Base-by-base conservation (phyloP, 2,888 invertebrate genomes). In the Lamellibrachia satsuma region DNA sequence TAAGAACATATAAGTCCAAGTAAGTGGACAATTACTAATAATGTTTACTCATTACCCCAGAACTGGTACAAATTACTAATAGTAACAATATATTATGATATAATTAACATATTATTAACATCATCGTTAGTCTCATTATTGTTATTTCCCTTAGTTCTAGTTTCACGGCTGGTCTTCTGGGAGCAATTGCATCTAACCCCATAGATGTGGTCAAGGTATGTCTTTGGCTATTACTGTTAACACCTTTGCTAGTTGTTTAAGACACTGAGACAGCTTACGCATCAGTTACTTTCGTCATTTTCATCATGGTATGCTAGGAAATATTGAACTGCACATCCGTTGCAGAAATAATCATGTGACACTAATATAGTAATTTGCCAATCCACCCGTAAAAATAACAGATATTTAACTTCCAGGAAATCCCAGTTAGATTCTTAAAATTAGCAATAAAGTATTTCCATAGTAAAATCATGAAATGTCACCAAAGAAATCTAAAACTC, bases 161-260 rank as follows among this genome's bases (percentile, higher is more conserved):
- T 97, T 98, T 98, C 96, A 97, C 98, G 95, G 99, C 99, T 94
- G 98, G 98, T 96, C 97, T 99, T 95, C 98, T 98, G 94, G 99
- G 98, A 96, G 99, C 99, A 60, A 97, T 99, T 93, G 98, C 99
- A 93, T 99, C 99, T 93, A 99, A 98, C 93, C 99, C 99, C 57
- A 98, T 99, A 93, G 99, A 99, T 97, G 99, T 99, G 93, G 97
- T 99, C 93, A 97, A 98, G 97, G 99, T 98, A 96, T 97, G 97
- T 97, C 93, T 92, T 4, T n/a, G 22, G 8, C 22, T 75, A 6
- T 75, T 75, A 75, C 22, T 22, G 15, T 3, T 75, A n/a, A 22
- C 22, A 22, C 75, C 22, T 75, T 22, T 75, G 15, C 75, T 75
- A 75, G 75, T 75, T 75, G 15, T 75, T 75, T 0, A 75, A 15